Evolutionary conservation across 2,113 vertebrate genomes (phyloP).

Genomic region (Coturnix japonica): DNA sequence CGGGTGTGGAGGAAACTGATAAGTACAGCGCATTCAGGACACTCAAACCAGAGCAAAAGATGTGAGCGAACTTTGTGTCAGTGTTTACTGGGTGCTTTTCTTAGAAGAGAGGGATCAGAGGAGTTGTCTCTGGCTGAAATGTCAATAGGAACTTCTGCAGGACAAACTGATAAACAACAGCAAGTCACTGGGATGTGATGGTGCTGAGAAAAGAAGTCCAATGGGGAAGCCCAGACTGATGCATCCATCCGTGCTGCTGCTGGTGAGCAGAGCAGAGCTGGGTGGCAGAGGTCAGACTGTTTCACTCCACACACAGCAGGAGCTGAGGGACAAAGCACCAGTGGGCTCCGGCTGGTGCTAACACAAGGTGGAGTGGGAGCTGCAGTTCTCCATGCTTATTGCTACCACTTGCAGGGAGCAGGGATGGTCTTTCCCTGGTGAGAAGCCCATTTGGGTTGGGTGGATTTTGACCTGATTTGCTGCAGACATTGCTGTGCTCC

Average conservation of each 20-base stretch:
- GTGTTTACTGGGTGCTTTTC: neutral
- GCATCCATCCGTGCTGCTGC: neutral
- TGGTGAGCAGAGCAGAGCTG: neutral
- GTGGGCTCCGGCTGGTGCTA: neutral
- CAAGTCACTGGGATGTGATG: neutral
- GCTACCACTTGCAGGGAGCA: neutral
- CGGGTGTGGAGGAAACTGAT: neutral
- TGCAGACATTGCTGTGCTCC: neutral
- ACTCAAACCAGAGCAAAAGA: neutral
- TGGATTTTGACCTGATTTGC: neutral
- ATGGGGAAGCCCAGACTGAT: neutral
- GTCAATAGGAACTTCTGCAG: neutral
- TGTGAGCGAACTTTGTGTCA: neutral
- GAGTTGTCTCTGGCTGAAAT: neutral
- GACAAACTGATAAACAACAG: neutral
- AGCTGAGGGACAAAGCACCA: neutral
- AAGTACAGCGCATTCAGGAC: rapidly evolving
- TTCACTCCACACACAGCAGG: rapidly evolving
- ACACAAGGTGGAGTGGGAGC: neutral
- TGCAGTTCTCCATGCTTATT: rapidly evolving
- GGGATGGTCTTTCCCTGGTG: neutral
- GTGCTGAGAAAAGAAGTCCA: neutral
- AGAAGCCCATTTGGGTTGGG: neutral
- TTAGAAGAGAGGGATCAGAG: neutral
- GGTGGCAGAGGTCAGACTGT: neutral